A percentile compares a stretch with the other conserved stretches of the same genome.
Conservation (phyloP, 2,888 invertebrate species). For the Sipha maydis region DNA sequence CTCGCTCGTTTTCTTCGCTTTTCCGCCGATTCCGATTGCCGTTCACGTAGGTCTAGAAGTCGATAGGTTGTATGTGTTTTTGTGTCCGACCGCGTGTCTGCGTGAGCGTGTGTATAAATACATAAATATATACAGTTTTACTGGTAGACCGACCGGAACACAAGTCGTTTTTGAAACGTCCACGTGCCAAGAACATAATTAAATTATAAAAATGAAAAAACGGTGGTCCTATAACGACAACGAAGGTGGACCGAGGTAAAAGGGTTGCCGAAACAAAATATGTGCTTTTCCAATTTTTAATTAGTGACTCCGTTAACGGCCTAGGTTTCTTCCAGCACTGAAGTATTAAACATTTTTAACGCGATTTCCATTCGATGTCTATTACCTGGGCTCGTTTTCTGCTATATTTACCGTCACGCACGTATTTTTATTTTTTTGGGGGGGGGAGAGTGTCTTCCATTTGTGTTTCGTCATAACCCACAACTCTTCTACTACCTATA, state of each 20-base stretch:
- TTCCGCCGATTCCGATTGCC: background rate
- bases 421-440: too few species aligned
- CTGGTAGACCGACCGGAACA: background rate
- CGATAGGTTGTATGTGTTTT: too few species aligned
- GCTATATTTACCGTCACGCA: too few species aligned
- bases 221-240: too few species aligned
- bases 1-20: background rate
- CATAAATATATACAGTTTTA: background rate
- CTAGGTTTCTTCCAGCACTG: background rate
- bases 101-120: too few species aligned
- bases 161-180: slow-evolving; percentile 11
- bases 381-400: background rate
- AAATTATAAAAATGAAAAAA: slow-evolving; percentile 6
- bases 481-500: too few species aligned
- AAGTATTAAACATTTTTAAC: background rate
- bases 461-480: too few species aligned
- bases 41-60: background rate
- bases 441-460: too few species aligned
- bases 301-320: background rate
- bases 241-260: background rate
- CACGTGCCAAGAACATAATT: slow-evolving; percentile 48
- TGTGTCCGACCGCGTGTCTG: too few species aligned
- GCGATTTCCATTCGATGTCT: background rate
- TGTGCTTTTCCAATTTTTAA: slow-evolving; percentile 10
- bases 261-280: background rate